Evolutionary conservation across 2,888 invertebrate genomes (phyloP).

Genomic region (Hyles lineata): DNA sequence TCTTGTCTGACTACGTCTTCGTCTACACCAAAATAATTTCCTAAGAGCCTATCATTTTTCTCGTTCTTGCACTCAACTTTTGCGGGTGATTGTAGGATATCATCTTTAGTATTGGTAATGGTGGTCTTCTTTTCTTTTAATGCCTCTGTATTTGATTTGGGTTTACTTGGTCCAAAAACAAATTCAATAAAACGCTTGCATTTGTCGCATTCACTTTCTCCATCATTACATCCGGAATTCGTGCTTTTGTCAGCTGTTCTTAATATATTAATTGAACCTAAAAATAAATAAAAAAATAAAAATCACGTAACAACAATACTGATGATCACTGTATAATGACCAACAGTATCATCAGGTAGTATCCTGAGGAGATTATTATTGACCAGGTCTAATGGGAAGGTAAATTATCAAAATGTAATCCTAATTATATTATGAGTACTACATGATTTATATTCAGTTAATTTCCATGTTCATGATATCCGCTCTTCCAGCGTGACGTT

Average conservation of each 20-base stretch:
- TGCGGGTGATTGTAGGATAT: neutral
- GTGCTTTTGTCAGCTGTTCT: conserved; percentile 44
- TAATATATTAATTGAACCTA: conserved; percentile 48
- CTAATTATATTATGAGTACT: too few species aligned
- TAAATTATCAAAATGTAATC: too few species aligned
- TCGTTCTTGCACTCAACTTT: neutral
- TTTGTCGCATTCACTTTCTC: conserved; percentile 38
- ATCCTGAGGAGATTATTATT: too few species aligned
- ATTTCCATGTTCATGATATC: too few species aligned
- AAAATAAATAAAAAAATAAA: conserved; percentile 40
- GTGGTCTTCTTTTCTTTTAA: neutral
- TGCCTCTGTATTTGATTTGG: neutral
- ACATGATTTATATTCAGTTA: too few species aligned
- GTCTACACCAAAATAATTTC: neutral
- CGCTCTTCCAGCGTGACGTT: too few species aligned
- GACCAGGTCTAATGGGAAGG: too few species aligned
- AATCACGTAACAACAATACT: neutral
- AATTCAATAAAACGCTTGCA: conserved; percentile 46
- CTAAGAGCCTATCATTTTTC: neutral
- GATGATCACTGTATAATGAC: neutral
- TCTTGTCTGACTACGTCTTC: conserved; percentile 11
- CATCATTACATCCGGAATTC: conserved; percentile 40
- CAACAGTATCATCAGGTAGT: too few species aligned
- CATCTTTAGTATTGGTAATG: conserved; percentile 5
- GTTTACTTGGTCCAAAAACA: conserved; percentile 41